Evolutionary conservation across 2,888 invertebrate genomes (phyloP).

Genomic region (Alloplasta piceator): DNA sequence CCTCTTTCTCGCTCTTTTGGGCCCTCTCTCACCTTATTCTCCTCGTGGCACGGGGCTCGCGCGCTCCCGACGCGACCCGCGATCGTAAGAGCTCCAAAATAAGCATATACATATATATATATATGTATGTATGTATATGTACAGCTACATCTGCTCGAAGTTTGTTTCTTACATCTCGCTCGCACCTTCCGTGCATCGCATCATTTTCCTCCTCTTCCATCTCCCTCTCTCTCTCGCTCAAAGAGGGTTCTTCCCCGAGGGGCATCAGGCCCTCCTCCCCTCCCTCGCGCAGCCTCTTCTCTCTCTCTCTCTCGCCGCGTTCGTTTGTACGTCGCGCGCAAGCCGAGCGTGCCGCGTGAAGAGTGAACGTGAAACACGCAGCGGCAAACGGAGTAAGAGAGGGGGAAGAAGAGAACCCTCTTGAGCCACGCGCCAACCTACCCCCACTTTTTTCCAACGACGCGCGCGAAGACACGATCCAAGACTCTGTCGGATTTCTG

Average conservation of each 20-base stretch:
- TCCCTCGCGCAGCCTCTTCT: conserved; percentile 10
- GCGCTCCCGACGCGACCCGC: conserved; percentile 60
- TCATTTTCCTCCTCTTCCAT: conserved; percentile 2
- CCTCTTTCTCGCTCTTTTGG: conserved; percentile 66
- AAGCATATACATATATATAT: conserved; percentile 9
- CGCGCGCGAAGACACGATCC: conserved; percentile 29
- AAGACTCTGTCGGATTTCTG: no score
- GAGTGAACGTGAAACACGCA: conserved; percentile 36
- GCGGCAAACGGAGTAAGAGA: conserved; percentile 41
- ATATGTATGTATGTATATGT: conserved; percentile 42
- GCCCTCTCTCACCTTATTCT: conserved; percentile 54
- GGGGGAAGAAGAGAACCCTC: conserved; percentile 61
- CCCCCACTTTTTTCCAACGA: conserved; percentile 71
- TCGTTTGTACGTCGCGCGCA: conserved; percentile 58
- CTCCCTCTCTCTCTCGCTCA: conserved; percentile 43
- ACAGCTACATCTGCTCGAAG: conserved; percentile 69
- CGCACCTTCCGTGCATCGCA: conserved; percentile 9
- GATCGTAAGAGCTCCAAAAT: conserved; percentile 53
- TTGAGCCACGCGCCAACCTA: conserved; percentile 79
- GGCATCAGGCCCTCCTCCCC: conserved; percentile 7
- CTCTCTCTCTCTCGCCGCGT: conserved; percentile 50
- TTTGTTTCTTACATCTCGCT: conserved; percentile 36
- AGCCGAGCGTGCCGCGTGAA: conserved; percentile 57
- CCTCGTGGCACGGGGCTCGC: conserved; percentile 51
- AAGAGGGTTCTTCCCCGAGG: conserved; percentile 53